phyloP scores from a whole-genome alignment of 1,140 invertebrate genomes.

The Liolophura sinensis region DNA sequence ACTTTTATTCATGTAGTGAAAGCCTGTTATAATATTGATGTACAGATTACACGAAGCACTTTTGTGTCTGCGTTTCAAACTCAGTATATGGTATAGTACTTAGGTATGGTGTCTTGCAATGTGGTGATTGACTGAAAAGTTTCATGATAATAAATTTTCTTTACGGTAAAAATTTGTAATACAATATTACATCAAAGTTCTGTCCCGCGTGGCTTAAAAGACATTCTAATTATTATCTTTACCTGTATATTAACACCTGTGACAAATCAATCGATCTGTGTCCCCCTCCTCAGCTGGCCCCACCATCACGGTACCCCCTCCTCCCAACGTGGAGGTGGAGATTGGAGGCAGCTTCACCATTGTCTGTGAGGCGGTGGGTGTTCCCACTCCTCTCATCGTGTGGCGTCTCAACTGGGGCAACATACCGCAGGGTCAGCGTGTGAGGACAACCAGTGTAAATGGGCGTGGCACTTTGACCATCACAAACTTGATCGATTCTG shows the following conservation, averaged over 20 bases:
- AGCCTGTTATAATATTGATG: no score
- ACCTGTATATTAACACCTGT: background rate
- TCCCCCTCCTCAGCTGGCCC: slow-evolving; percentile 59
- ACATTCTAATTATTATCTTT: background rate
- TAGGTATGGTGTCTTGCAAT: no score
- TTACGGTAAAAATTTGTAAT: no score
- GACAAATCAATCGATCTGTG: background rate
- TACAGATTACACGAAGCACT: no score
- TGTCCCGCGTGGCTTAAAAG: background rate
- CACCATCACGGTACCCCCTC: slow-evolving; percentile 71
- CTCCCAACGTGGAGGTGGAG: slow-evolving; percentile 67
- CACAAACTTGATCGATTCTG: slow-evolving; percentile 68
- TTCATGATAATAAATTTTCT: no score
- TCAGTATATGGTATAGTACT: no score
- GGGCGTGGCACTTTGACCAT: slow-evolving; percentile 85
- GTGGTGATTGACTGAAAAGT: no score
- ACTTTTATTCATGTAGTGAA: no score
- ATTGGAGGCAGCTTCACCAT: slow-evolving; percentile 76
- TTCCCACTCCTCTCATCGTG: slow-evolving; percentile 86
- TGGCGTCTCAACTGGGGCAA: slow-evolving; percentile 98
- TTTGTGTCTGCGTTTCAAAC: no score
- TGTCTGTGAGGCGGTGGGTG: slow-evolving; percentile 83
- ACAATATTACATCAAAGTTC: no score
- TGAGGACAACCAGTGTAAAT: slow-evolving; percentile 71
- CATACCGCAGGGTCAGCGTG: slow-evolving; percentile 79